Evolutionary conservation across 2,888 invertebrate genomes (phyloP).

Genomic region (Nymphalis urticae): DNA sequence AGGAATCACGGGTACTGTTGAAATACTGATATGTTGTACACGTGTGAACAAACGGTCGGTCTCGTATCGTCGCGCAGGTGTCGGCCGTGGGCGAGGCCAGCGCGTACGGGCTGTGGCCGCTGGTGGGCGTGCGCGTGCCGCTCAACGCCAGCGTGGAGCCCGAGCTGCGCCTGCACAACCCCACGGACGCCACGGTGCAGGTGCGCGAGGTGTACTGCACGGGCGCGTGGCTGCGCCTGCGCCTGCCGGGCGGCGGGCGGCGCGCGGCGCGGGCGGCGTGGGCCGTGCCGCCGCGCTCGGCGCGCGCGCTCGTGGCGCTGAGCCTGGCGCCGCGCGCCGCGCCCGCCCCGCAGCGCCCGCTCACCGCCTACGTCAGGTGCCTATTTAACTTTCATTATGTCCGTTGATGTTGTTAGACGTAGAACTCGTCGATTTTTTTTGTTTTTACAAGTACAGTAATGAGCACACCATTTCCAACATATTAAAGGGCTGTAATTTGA

Average conservation of each 20-base stretch:
- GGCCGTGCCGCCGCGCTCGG: constrained; percentile 94
- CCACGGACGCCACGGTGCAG: constrained; percentile 88
- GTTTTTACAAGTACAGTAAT: too few species aligned
- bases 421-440: too few species aligned
- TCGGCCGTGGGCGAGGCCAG: constrained; percentile 93
- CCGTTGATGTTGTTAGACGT: too few species aligned
- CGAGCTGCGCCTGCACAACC: constrained; percentile 96
- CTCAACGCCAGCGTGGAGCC: constrained; percentile 94
- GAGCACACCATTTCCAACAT: too few species aligned
- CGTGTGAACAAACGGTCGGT: too few species aligned
- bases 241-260: constrained; percentile 89
- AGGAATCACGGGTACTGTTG: too few species aligned
- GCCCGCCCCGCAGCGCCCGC: constrained; percentile 57
- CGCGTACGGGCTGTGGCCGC: constrained; percentile 94
- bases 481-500: too few species aligned
- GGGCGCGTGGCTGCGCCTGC: constrained; percentile 95
- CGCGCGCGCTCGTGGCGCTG: constrained; percentile 93
- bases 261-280: constrained; percentile 92
- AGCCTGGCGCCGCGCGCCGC: constrained; percentile 78
- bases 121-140: constrained; percentile 94
- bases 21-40: too few species aligned
- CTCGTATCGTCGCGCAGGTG: constrained; percentile 77
- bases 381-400: too few species aligned
- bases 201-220: constrained; percentile 92
- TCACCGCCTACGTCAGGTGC: constrained; percentile 74